Evolutionary conservation across 2,888 invertebrate species (phyloP).

Genomic region (Prosapia bicincta): DNA sequence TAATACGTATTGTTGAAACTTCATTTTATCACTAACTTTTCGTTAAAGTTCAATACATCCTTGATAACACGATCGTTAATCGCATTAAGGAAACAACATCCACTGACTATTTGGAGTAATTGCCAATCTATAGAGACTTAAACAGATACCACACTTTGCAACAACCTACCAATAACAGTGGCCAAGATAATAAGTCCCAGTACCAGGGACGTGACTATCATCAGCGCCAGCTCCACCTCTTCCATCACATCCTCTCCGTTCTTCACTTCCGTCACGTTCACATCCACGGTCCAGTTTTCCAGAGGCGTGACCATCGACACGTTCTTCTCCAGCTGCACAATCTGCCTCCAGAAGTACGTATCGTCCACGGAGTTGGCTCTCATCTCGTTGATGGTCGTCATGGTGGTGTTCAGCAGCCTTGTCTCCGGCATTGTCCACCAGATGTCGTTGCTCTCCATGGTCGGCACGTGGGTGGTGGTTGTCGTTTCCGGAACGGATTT

Average conservation of each 20-base stretch:
- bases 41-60: too few species aligned
- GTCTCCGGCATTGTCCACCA: slow-evolving; percentile 14
- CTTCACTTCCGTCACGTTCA: slow-evolving; percentile 4
- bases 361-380: neutral
- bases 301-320: neutral
- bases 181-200: slow-evolving; percentile 88
- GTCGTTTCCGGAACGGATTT: neutral
- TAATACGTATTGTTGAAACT: too few species aligned
- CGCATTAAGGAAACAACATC: too few species aligned
- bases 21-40: too few species aligned
- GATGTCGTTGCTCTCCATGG: slow-evolving; percentile 11
- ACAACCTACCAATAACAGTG: slow-evolving; percentile 84
- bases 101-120: too few species aligned
- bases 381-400: neutral
- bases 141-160: too few species aligned
- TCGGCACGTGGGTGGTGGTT: neutral
- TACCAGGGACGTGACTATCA: slow-evolving; percentile 74
- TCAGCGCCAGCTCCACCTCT: slow-evolving; percentile 60
- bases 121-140: too few species aligned
- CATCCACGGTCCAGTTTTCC: slow-evolving; percentile 5
- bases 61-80: too few species aligned
- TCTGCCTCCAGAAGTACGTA: neutral
- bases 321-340: neutral
- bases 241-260: neutral
- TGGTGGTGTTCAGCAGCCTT: neutral